Evolutionary conservation across 2,888 invertebrate species (phyloP).

Genomic region (Hirtodrosophila histrioides): DNA sequence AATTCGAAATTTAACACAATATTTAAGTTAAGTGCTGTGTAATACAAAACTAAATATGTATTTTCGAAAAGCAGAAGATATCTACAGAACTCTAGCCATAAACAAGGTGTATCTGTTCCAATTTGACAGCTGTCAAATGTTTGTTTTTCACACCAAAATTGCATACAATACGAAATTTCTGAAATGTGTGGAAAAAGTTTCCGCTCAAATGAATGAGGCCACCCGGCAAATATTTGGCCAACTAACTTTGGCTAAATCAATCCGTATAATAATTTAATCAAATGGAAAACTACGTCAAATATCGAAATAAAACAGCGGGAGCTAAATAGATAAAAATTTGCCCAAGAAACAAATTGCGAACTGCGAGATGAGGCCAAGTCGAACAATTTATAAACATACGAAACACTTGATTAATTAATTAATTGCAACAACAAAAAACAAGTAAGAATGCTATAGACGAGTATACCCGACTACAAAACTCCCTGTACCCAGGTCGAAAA

Average conservation of each 20-base stretch:
- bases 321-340: constrained; percentile 79
- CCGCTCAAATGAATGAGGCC: neutral
- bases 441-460: too few species aligned
- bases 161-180: neutral
- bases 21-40: too few species aligned
- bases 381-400: constrained; percentile 68
- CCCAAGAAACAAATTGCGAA: constrained; percentile 25
- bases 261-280: constrained; percentile 70
- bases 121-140: neutral
- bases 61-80: too few species aligned
- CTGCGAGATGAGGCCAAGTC: constrained; percentile 22
- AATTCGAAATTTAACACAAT: too few species aligned
- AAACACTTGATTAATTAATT: constrained; percentile 73
- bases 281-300: constrained; percentile 75
- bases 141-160: neutral
- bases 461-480: too few species aligned
- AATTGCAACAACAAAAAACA: constrained; percentile 54
- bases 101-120: too few species aligned
- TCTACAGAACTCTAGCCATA: too few species aligned
- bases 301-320: constrained; percentile 76
- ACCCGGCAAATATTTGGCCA: neutral
- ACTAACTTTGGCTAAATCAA: constrained; percentile 12
- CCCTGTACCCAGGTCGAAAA: too few species aligned
- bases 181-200: constrained; percentile 4
- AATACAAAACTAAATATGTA: too few species aligned